Evolutionary conservation across 2,888 invertebrate species (phyloP).

Genomic region (Luperina nickerlii): DNA sequence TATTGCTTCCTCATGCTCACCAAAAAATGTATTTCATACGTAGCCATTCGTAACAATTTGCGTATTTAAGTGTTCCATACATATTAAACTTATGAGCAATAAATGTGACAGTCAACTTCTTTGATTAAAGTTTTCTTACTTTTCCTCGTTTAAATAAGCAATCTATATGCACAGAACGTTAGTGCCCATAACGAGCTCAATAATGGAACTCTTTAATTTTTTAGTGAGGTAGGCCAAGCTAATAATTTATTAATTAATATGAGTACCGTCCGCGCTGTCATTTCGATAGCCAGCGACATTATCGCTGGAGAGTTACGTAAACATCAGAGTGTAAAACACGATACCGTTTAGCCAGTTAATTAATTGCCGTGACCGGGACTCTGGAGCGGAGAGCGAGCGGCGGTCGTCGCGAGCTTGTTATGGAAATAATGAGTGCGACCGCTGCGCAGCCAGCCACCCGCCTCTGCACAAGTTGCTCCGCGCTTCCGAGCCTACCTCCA

Average conservation of each 20-base stretch:
- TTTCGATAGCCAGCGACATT: constrained; percentile 85
- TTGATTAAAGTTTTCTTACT: constrained; percentile 73
- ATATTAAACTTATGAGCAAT: constrained; percentile 42
- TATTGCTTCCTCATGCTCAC: constrained; percentile 74
- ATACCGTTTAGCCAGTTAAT: constrained; percentile 89
- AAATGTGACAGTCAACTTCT: constrained; percentile 59
- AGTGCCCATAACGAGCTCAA: constrained; percentile 82
- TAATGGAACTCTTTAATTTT: constrained; percentile 88
- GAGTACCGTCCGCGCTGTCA: constrained; percentile 82
- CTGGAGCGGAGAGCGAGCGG: constrained; percentile 75
- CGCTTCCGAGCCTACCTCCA: constrained; percentile 67
- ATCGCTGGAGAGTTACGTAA: constrained; percentile 88
- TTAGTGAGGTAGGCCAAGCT: constrained; percentile 85
- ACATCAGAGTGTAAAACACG: constrained; percentile 89
- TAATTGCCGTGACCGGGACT: constrained; percentile 87
- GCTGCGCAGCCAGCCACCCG: constrained; percentile 67
- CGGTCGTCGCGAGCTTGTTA: constrained; percentile 86
- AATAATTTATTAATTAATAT: constrained; percentile 88
- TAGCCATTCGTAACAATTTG: constrained; percentile 42
- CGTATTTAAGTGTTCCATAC: constrained; percentile 35
- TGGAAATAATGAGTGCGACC: constrained; percentile 87
- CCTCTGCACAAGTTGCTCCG: constrained; percentile 81
- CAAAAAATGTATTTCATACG: constrained; percentile 56
- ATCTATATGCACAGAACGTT: constrained; percentile 85
- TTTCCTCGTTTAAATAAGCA: constrained; percentile 83